Percentiles rank a stretch among this genome's conserved stretches.
Evolutionary conservation across 1,140 invertebrate genomes (phyloP).

Genomic region (Maniola jurtina): DNA sequence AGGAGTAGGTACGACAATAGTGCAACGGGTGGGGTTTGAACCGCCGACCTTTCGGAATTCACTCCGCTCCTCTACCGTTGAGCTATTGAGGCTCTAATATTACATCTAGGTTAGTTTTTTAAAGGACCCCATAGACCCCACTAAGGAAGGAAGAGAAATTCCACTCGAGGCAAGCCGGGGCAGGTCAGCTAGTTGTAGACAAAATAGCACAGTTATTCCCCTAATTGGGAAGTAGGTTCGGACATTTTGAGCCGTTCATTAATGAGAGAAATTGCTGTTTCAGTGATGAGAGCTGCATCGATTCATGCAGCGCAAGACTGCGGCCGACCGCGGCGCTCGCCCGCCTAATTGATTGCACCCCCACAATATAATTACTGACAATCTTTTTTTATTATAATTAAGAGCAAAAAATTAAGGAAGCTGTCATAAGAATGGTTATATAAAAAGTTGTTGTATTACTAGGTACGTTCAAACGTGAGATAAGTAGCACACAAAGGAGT

Average conservation of each 20-base stretch:
- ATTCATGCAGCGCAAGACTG: constrained; percentile 10
- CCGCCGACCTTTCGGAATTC: no score
- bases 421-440: no score
- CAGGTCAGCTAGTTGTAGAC: background rate
- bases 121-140: no score
- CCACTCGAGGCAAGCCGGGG: background rate
- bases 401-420: background rate
- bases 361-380: constrained; percentile 1
- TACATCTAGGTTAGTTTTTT: no score
- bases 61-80: no score
- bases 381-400: background rate
- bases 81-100: no score
- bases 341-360: constrained; percentile 5
- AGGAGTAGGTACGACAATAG: no score
- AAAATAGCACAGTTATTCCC: constrained; percentile 16
- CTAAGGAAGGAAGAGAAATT: background rate
- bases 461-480: no score
- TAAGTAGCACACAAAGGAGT: no score
- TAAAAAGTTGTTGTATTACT: no score
- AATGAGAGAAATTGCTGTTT: constrained; percentile 41
- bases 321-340: background rate
- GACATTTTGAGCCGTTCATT: constrained; percentile 32
- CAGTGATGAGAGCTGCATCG: constrained; percentile 28
- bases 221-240: constrained; percentile 24
- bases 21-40: no score